A percentile compares a stretch with the other conserved stretches of the same genome.
phyloP scores from a whole-genome alignment of 2,797 vertebrate species.

The Enteromius afrohamiltoni region DNA sequence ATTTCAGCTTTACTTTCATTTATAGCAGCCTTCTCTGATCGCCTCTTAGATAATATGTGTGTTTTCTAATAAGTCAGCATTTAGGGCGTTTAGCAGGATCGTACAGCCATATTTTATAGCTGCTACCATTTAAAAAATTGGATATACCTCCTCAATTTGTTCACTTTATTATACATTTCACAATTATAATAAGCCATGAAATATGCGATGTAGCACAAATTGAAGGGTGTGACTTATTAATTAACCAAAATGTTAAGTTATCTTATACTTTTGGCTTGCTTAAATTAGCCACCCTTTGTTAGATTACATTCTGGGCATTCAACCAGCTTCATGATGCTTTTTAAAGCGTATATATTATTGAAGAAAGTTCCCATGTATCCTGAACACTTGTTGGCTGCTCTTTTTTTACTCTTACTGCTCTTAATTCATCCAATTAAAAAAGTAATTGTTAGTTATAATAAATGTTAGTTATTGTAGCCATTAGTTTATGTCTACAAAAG shows the following conservation, averaged over 20 bases:
- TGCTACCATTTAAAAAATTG: not conserved
- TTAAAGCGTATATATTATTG: conserved; percentile 33
- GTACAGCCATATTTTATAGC: conserved; percentile 1
- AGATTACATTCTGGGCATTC: conserved; percentile 32
- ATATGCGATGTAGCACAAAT: not conserved
- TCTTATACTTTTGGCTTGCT: not conserved
- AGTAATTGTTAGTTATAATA: too few species aligned
- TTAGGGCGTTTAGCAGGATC: not conserved
- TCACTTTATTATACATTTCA: not conserved
- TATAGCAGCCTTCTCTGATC: conserved; percentile 6
- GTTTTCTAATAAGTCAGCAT: not conserved
- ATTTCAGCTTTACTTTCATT: conserved; percentile 16
- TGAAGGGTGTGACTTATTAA: not conserved
- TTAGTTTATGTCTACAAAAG: not conserved
- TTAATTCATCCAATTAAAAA: conserved; percentile 6
- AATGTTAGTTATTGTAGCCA: not conserved
- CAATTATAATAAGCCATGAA: not conserved
- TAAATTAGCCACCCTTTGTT: not conserved
- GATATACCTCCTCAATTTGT: not conserved
- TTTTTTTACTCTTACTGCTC: not conserved
- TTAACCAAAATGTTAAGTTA: not conserved
- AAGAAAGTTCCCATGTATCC: conserved; percentile 24
- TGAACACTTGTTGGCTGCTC: not conserved
- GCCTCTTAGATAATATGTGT: not conserved
- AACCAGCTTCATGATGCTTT: conserved; percentile 11